Evolutionary conservation across 2,888 invertebrate species (phyloP), one percentile per base, ranked within the genome.

Genomic region (Diploptera punctata): DNA sequence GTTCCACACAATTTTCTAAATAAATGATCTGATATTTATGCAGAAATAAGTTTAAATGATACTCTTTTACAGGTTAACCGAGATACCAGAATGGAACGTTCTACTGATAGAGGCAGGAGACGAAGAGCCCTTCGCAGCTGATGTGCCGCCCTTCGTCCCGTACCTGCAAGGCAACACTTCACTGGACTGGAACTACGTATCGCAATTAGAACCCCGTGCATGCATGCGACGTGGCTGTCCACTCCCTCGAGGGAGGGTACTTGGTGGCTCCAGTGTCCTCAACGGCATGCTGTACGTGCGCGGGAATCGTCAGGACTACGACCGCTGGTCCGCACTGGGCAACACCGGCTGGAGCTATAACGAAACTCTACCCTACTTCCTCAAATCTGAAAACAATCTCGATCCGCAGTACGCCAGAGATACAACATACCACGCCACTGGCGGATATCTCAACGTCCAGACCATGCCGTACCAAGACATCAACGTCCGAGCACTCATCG

Each of bases 211-310:
- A 19, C 19, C 60, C 13, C 29, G 47, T 7, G 62, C 68, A 19
- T 76, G 75, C 60, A 70, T 49, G 0, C 70, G 71, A 2, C 10
- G 38, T 16, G 67, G 71, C 0, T 76, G 74, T 44, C 18, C 54
- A 10, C 65, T 80, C 80, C 81, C 83, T 0, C 76, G 87, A 76
- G 84, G 84, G 0, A 82, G 81, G 74, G 80, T 81, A 3, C 77
- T 84, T 13, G 84, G 83, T 1, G 87, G 87, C 1, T 82, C 82
- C 1, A 84, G 85, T 70, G 80, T 83, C 44, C 81, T 86, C 43
- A 86, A 86, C 78, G 82, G 81, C 75, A 83, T 87, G 84, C 80
- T 81, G 38, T 83, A 84, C 77, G 75, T 79, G 3, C 73, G 80
- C 24, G 80, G 79, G 2, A 78, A 79, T 67, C 78, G 79, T 18